These are phyloP conservation scores for Diplodus sargus DNA, from an alignment of 2,797 vertebrate species.

Conservation along the genomic window DNA sequence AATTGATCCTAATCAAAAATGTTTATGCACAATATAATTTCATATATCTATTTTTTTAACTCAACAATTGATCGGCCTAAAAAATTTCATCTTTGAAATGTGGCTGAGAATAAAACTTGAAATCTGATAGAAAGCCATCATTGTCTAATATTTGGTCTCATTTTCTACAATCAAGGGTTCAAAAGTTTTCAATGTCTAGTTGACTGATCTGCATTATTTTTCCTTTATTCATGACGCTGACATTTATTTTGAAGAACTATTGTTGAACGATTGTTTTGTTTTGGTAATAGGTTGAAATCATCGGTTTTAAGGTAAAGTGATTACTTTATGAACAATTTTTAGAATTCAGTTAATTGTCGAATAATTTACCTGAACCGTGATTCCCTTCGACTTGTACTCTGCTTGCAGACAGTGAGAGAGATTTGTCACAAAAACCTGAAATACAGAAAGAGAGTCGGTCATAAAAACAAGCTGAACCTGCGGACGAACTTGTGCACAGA, in stretches of 20 bases:
- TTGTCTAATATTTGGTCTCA: too few relatives aligned
- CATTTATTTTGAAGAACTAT: too few relatives aligned
- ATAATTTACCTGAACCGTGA: slow-evolving; percentile 83
- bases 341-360: neutral
- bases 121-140: too few relatives aligned
- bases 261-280: too few relatives aligned
- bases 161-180: neutral
- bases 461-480: slow-evolving; percentile 19
- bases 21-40: too few relatives aligned
- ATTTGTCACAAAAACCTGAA: slow-evolving; percentile 82
- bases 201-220: neutral
- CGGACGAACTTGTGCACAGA: neutral
- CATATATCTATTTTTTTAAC: too few relatives aligned
- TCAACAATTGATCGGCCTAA: too few relatives aligned
- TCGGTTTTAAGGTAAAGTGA: neutral
- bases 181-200: too few relatives aligned
- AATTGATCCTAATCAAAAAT: too few relatives aligned
- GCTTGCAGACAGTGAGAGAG: slow-evolving; percentile 83
- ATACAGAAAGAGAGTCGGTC: slow-evolving; percentile 24
- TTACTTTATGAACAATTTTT: neutral
- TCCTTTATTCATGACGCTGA: neutral
- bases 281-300: too few relatives aligned
- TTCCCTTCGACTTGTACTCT: slow-evolving; percentile 82
- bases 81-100: too few relatives aligned
- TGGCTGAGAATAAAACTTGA: too few relatives aligned